Percentiles rank a stretch among this genome's conserved stretches.
These are phyloP conservation scores for Dreissena rostriformis DNA, from an alignment of 1,140 invertebrate species.

Conservation along the genomic window DNA sequence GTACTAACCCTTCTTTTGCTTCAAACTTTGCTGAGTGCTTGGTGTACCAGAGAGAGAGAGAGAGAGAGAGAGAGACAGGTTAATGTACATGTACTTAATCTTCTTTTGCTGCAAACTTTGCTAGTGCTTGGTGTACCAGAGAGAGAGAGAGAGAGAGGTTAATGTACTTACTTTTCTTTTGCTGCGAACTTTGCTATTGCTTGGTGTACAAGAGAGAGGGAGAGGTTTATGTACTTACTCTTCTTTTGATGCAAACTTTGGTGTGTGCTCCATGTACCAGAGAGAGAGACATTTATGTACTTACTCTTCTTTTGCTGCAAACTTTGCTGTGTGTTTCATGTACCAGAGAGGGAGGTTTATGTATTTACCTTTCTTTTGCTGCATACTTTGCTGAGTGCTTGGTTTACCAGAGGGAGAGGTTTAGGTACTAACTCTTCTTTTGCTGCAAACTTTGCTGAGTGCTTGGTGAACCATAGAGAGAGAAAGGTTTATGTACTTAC, in stretches of 20 bases:
- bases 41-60: too few species aligned
- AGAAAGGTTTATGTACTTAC: slow-evolving; percentile 85
- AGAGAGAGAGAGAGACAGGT: too few species aligned
- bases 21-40: slow-evolving; percentile 84
- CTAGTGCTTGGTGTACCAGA: slow-evolving; percentile 89
- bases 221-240: too few species aligned
- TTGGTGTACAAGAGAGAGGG: too few species aligned
- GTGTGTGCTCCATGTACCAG: too few species aligned
- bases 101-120: too few species aligned
- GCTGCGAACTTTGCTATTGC: too few species aligned
- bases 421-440: slow-evolving; percentile 86
- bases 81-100: too few species aligned
- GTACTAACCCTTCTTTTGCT: slow-evolving; percentile 85
- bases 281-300: slow-evolving; percentile 52
- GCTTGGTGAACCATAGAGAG: slow-evolving; percentile 88
- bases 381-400: slow-evolving; percentile 87
- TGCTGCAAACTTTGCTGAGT: slow-evolving; percentile 86
- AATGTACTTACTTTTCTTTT: slow-evolving; percentile 85
- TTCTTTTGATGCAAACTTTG: too few species aligned
- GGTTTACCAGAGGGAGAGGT: slow-evolving; percentile 87
- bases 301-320: slow-evolving; percentile 86
- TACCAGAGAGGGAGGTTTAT: slow-evolving; percentile 87
- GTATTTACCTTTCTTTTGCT: slow-evolving; percentile 85
- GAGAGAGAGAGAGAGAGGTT: slow-evolving; percentile 85
- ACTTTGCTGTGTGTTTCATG: slow-evolving; percentile 88